Evolutionary conservation across 2,888 invertebrate species (phyloP).

Genomic region (Seladonia tumulorum): DNA sequence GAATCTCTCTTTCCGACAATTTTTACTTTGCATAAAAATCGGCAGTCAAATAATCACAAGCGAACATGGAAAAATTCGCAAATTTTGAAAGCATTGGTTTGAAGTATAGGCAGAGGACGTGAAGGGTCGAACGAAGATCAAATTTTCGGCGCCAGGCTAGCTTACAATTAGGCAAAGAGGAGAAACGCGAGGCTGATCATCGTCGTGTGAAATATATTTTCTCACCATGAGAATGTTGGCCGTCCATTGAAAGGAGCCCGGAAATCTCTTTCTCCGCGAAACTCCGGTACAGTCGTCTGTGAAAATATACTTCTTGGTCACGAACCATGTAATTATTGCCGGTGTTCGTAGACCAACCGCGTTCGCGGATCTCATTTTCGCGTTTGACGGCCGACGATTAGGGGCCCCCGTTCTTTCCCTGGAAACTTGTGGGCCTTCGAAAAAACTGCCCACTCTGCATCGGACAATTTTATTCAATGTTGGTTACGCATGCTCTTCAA

Average conservation of each 20-base stretch:
- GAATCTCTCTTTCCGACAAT: too few relatives aligned
- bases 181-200: conserved; percentile 56
- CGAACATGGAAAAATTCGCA: background rate
- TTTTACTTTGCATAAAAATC: too few relatives aligned
- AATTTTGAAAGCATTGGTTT: background rate
- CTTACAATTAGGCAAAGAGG: conserved; percentile 5
- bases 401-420: background rate
- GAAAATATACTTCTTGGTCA: conserved; percentile 65
- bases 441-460: background rate
- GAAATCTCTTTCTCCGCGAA: conserved; percentile 71
- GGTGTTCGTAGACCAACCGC: conserved; percentile 10
- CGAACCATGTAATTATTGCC: conserved; percentile 62
- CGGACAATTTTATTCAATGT: too few relatives aligned
- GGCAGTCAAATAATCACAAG: too few relatives aligned
- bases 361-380: conserved; percentile 18
- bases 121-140: background rate
- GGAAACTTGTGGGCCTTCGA: background rate
- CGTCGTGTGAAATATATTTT: conserved; percentile 66
- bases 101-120: background rate
- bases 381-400: background rate
- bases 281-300: conserved; percentile 66
- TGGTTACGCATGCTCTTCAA: too few relatives aligned
- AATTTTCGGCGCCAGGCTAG: conserved; percentile 11
- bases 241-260: conserved; percentile 69
- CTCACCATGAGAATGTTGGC: conserved; percentile 62